These are phyloP conservation scores for Notodonta ziczac DNA, from an alignment of 2,888 invertebrate species.

Conservation along the genomic window DNA sequence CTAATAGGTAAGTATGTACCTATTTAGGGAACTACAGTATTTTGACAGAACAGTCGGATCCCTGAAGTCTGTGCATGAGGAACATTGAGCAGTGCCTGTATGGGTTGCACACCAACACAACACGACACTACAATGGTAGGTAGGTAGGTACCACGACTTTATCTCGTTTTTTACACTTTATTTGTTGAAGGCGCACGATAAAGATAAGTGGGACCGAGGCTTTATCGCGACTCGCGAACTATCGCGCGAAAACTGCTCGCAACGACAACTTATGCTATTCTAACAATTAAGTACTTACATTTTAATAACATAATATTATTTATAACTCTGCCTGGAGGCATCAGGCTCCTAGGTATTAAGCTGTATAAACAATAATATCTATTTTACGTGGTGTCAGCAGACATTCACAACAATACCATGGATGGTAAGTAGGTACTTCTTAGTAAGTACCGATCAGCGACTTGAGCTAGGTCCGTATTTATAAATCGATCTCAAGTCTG, in stretches of 20 bases:
- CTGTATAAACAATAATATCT: too few relatives aligned
- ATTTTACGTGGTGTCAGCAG: too few relatives aligned
- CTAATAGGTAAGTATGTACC: too few relatives aligned
- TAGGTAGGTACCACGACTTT: conserved; percentile 55
- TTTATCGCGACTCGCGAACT: conserved; percentile 71
- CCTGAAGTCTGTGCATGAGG: conserved; percentile 8
- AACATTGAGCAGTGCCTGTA: background rate
- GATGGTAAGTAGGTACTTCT: too few relatives aligned
- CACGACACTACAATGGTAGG: conserved; percentile 58
- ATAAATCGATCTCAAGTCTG: too few relatives aligned
- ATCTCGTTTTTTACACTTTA: conserved; percentile 81
- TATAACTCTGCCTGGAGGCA: too few relatives aligned
- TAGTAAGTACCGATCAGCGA: too few relatives aligned
- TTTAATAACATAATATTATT: background rate
- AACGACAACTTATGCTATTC: background rate
- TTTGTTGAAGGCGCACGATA: conserved; percentile 82
- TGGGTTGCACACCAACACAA: conserved; percentile 42
- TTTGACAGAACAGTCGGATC: too few relatives aligned
- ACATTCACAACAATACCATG: too few relatives aligned
- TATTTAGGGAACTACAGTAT: too few relatives aligned
- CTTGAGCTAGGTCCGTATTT: too few relatives aligned
- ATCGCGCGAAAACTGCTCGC: conserved; percentile 71
- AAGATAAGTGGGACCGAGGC: conserved; percentile 76
- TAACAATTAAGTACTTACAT: background rate
- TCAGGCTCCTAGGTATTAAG: too few relatives aligned